Percentiles rank a stretch among this genome's conserved stretches.
Evolutionary conservation across 2,797 vertebrate species (phyloP).

Genomic region (Epinephelus coioides): DNA sequence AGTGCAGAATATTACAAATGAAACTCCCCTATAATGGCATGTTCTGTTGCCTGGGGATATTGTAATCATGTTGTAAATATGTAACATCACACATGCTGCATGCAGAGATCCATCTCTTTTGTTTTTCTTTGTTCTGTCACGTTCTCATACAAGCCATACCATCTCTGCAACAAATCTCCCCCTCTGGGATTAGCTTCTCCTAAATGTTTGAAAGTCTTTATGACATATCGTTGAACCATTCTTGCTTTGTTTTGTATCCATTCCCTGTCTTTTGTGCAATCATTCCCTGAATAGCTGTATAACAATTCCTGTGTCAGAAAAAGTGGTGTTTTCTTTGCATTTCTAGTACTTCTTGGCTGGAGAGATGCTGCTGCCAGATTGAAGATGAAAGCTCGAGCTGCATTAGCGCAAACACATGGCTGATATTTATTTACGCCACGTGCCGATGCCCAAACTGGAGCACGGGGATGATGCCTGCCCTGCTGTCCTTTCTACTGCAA

Average conservation of each 20-base stretch:
- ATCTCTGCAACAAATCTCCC: background rate
- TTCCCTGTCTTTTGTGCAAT: slow-evolving; percentile 3
- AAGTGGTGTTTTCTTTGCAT: background rate
- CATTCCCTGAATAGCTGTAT: background rate
- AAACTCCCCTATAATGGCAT: background rate
- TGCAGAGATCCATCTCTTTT: slow-evolving; percentile 12
- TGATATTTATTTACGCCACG: slow-evolving; percentile 44
- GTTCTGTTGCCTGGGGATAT: background rate
- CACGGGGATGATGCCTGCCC: slow-evolving; percentile 5
- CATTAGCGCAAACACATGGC: slow-evolving; percentile 37
- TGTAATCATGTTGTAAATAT: background rate
- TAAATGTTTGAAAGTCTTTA: slow-evolving; percentile 18
- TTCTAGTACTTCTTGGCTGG: background rate
- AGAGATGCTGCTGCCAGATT: slow-evolving; percentile 25
- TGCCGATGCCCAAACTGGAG: slow-evolving; percentile 41
- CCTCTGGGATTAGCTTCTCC: slow-evolving; percentile 1
- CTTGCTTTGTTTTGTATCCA: background rate
- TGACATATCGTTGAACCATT: background rate
- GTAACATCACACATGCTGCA: slow-evolving; percentile 9
- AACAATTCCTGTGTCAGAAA: background rate
- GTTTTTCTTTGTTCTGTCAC: slow-evolving; percentile 6
- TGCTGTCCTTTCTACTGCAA: slow-evolving; percentile 38
- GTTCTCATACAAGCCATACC: background rate
- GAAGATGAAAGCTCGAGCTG: slow-evolving; percentile 9
- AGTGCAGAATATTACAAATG: background rate